Base-by-base conservation (phyloP, 1,140 invertebrate species). In the Agrypnia vestita region DNA sequence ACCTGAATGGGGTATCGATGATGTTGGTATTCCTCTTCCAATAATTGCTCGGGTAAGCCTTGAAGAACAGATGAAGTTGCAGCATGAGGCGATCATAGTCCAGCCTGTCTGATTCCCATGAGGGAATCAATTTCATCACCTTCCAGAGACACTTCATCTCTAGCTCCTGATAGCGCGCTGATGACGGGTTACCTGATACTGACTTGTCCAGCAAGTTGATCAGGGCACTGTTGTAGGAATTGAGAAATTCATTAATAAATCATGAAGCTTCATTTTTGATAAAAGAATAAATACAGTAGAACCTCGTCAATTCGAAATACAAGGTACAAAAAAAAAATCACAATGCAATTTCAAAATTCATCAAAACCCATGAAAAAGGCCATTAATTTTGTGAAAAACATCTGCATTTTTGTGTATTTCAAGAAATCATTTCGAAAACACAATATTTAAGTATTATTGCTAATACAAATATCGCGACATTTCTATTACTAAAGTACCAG, bases 111-210 rank as follows among this genome's bases (percentile, higher is more conserved):
- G 93, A 91, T 51, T 93, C 92, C 91, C 94, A 95, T 15, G 92
- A 91, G 3, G 93, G 92, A 78, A 97, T 93, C 84, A 94, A 92
- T 84, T 96, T 94, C 11, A 96, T 92, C 43, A 96, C 94, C 88
- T 96, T 95, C 96, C 93, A 98, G 82, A 95, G 92, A 87, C 94
- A 98, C 88, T 97, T 97, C 92, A 95, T 96, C 55, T 96, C 94
- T 67, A 95, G 87, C 84, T 96, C 96, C 82, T 93, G 92, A 85
- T 94, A 97, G 74, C 95, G 94, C 13, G 90, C 90, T 81, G 89
- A 91, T 72, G 90, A 88, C 67, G 90, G 91, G 64, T 85, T 87
- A 6, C 87, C 86, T 4, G 77, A 49, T 73, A 89, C 88, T 0
- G 88, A 89, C 9, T 89, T 88, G 83, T 90, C 88, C 9, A 89